Percentiles rank a stretch among this genome's conserved stretches.
Evolutionary conservation across 2,888 invertebrate species (phyloP).

Genomic region (Acanthosepion esculentum): DNA sequence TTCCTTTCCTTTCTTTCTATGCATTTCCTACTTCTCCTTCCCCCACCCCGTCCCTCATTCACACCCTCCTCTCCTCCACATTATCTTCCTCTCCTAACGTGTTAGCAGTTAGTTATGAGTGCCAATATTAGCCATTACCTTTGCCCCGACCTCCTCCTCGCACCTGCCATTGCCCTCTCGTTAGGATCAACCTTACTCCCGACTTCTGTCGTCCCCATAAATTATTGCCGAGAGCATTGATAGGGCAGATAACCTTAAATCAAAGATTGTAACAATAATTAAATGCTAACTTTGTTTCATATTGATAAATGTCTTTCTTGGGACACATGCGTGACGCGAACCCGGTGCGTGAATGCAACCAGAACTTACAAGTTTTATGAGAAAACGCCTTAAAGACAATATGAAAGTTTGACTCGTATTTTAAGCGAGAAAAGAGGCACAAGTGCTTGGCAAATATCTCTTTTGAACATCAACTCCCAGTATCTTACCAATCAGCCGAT

Average conservation of each 20-base stretch:
- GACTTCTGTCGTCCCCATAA: not conserved
- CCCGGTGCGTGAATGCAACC: not conserved
- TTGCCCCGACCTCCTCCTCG: not conserved
- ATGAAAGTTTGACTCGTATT: too few relatives aligned
- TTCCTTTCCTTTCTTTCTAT: not conserved
- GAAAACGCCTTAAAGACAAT: too few relatives aligned
- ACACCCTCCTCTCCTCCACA: not conserved
- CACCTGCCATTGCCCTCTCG: not conserved
- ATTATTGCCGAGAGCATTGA: not conserved
- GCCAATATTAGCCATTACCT: conserved; percentile 18
- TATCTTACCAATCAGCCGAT: too few relatives aligned
- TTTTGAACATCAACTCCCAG: too few relatives aligned
- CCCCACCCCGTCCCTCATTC: too few relatives aligned
- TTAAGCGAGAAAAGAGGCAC: too few relatives aligned
- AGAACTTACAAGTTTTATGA: too few relatives aligned
- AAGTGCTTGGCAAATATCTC: too few relatives aligned
- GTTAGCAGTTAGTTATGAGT: conserved; percentile 33
- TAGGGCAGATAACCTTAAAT: not conserved
- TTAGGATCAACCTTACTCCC: not conserved
- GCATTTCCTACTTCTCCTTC: not conserved
- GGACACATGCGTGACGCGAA: not conserved
- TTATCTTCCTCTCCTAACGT: not conserved
- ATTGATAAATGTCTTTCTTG: conserved; percentile 18
- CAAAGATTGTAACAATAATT: not conserved
- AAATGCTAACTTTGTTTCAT: not conserved